A percentile compares a stretch with the other conserved stretches of the same genome.
Evolutionary conservation across 37 sponge, comb jelly and placozoan genomes (phyloP).

Genomic region (Chondrosia reniformis): DNA sequence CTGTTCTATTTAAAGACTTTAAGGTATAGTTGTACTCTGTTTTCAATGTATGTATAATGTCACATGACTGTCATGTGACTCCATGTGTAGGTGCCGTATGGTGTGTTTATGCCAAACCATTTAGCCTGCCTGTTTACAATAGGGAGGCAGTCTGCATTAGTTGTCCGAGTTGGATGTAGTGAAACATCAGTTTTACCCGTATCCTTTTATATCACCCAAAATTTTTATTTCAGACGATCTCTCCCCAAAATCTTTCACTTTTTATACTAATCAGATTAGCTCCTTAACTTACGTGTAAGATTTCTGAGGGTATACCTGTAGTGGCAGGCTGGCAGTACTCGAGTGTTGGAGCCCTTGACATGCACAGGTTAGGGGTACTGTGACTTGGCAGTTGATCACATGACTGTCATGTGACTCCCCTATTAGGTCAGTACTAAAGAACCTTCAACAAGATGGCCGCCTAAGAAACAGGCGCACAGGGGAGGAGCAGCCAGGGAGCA

Average conservation of each 20-base stretch:
- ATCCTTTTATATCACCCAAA: constrained; percentile 30
- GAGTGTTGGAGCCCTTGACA: constrained; percentile 37
- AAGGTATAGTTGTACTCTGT: constrained; percentile 33
- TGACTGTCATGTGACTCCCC: background rate
- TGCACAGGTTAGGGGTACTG: constrained; percentile 49
- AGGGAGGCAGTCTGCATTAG: constrained; percentile 61
- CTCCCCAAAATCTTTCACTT: background rate
- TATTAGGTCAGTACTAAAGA: constrained; percentile 5
- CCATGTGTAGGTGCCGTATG: background rate
- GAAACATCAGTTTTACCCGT: constrained; percentile 83
- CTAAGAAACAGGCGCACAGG: background rate
- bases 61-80: background rate
- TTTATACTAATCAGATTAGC: background rate
- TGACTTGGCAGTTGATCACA: background rate
- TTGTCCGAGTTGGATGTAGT: constrained; percentile 73
- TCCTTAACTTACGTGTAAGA: constrained; percentile 16
- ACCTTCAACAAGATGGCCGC: background rate
- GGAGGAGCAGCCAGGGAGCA: background rate
- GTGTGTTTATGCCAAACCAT: constrained; percentile 30
- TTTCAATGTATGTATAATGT: too few species aligned
- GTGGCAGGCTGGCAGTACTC: constrained; percentile 64
- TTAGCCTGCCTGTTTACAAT: constrained; percentile 58
- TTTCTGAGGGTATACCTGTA: constrained; percentile 71
- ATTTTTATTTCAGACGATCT: background rate
- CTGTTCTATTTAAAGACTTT: constrained; percentile 69